Evolutionary conservation across 64 coral and sea anemone genomes (phyloP), one percentile per base, ranked within the genome.

Genomic region (Dendronephthya gigantea): DNA sequence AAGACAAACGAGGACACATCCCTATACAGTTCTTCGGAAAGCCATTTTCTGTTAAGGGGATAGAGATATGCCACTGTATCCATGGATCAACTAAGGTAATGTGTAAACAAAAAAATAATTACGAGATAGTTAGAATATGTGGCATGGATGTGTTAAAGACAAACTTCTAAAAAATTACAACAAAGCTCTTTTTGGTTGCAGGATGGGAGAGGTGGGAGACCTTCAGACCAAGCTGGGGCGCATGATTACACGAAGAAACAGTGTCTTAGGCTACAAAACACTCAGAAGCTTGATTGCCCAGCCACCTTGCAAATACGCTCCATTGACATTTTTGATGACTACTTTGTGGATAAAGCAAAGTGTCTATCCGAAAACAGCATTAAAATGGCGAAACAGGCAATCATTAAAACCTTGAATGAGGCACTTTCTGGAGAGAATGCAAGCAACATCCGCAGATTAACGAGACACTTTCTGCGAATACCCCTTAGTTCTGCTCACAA

Each of bases 261-360:
- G n/a, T 6, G 85, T 40, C 17, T 86, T 40, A 36, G 85, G 30
- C 56, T 87, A 34, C 86, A 87, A 87, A 81, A 41, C 39, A 76
- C 23, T 39, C 45, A 72, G 10, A 88, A 88, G 36, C 86, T 88
- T 5, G 14, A 82, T 39, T 88, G 72, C 14, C 66, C 59, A 36
- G 84, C 84, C 37, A 40, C 68, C 22, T 31, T 87, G 22, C 68
- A 87, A 87, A 81, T 51, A 81, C 41, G 86, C 25, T 14, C 30
- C 47, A 82, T 88, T 25, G 28, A 79, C 47, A 32, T 88, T 47
- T 88, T 82, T 76, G 27, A n/a, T 33, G 86, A 88, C 8, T 88
- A 88, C 37, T n/a, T 25, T 38, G 19, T 88, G 28, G 34, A 56
- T 22, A 37, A 76, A 35, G n/a, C 33, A 4, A 38, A 19, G 45